A percentile compares a stretch with the other conserved stretches of the same genome.
phyloP scores from a whole-genome alignment of 2,797 vertebrate genomes.

The Channa striata region DNA sequence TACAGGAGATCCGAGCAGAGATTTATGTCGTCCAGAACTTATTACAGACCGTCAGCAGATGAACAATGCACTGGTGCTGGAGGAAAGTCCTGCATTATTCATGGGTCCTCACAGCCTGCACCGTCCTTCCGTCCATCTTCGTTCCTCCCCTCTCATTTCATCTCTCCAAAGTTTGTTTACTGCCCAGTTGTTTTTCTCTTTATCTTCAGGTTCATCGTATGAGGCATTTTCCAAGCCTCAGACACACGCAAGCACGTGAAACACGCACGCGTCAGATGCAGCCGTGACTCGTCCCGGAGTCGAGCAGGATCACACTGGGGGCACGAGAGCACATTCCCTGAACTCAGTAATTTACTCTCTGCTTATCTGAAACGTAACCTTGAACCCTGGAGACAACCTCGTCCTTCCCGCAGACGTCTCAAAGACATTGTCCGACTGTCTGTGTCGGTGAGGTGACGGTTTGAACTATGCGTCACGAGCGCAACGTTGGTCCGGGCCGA shows the following conservation, averaged over 20 bases:
- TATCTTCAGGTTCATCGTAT: slow-evolving; percentile 26
- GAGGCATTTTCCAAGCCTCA: slow-evolving; percentile 7
- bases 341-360: slow-evolving; percentile 23
- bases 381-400: slow-evolving; percentile 25
- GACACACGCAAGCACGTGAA: background rate
- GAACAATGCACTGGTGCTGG: slow-evolving; percentile 55
- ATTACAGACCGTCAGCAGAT: slow-evolving; percentile 54
- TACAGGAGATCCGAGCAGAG: slow-evolving; percentile 48
- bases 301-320: slow-evolving; percentile 5
- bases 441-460: slow-evolving; percentile 35
- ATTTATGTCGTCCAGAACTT: slow-evolving; percentile 64
- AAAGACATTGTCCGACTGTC: slow-evolving; percentile 1
- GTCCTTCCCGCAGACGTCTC: slow-evolving; percentile 15
- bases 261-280: background rate
- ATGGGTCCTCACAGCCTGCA: slow-evolving; percentile 40
- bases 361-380: slow-evolving; percentile 14
- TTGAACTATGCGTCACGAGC: slow-evolving; percentile 53
- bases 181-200: slow-evolving; percentile 7
- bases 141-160: slow-evolving; percentile 16
- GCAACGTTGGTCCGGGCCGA: slow-evolving; percentile 1
- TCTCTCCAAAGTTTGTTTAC: slow-evolving; percentile 1
- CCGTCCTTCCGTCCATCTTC: too few species aligned
- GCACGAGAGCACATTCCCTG: slow-evolving; percentile 31
- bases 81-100: slow-evolving; percentile 66
- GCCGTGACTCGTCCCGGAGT: slow-evolving; percentile 30